phyloP scores from a whole-genome alignment of 2,888 invertebrate genomes.

The Crematogaster levior region DNA sequence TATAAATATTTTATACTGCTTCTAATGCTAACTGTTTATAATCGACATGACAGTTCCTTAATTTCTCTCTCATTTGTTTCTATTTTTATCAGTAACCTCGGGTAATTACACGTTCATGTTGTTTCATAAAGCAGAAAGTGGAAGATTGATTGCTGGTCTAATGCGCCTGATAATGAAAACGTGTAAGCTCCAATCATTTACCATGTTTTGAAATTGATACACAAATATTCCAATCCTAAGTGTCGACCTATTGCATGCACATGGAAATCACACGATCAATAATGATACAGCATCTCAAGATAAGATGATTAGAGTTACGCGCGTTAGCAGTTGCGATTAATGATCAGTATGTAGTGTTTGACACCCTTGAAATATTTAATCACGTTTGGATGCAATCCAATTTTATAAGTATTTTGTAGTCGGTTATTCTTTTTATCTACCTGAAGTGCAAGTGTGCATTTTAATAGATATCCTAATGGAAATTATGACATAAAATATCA shows the following conservation, averaged over 20 bases:
- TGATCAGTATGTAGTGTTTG: not conserved
- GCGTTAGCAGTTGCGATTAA: conserved; percentile 2
- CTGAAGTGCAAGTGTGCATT: conserved; percentile 9
- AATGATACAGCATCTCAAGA: conserved; percentile 40
- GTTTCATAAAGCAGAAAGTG: conserved; percentile 18
- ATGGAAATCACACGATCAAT: conserved; percentile 8
- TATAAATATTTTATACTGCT: not conserved
- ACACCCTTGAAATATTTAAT: not conserved
- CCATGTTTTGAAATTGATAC: conserved; percentile 26
- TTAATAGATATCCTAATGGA: conserved; percentile 45
- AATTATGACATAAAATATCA: conserved; percentile 49
- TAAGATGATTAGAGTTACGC: conserved; percentile 24
- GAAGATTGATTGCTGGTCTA: conserved; percentile 39
- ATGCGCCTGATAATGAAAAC: conserved; percentile 32
- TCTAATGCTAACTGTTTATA: too few relatives aligned
- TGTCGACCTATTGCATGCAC: conserved; percentile 6
- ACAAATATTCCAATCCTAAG: conserved; percentile 10
- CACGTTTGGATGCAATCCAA: conserved; percentile 2
- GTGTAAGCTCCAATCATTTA: conserved; percentile 32
- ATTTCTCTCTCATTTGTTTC: conserved; percentile 28
- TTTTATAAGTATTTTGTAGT: conserved; percentile 15
- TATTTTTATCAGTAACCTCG: conserved; percentile 18
- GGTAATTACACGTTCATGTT: conserved; percentile 44
- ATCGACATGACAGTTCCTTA: not conserved
- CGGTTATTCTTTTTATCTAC: conserved; percentile 6